Evolutionary conservation across 2,888 invertebrate genomes (phyloP), one percentile per base, ranked within the genome.

Genomic region (Chrysolina haemoptera): DNA sequence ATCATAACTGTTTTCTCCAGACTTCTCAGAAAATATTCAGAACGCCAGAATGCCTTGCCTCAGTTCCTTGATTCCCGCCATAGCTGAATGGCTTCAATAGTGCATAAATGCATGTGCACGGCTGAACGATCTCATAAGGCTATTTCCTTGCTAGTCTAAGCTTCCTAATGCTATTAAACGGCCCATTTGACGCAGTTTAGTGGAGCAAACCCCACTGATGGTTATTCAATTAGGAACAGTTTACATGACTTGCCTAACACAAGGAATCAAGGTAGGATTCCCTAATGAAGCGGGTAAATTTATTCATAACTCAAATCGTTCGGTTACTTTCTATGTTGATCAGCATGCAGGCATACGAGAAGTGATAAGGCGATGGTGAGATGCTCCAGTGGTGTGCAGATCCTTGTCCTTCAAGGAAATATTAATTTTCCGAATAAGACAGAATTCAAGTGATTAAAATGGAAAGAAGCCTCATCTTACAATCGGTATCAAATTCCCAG

Each of bases 201-300:
- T 66, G 66, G 27, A 69, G 46, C 73, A 66, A 62, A 69, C 65
- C 62, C 62, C 64, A 55, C 69, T 69, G 65, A 73, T 73, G 65
- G 65, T 69, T 65, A 74, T 74, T 74, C 74, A 68, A 74, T 74
- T 74, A 74, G 74, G 63, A 40, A 70, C 63, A 63, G 55, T 64
- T 62, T 63, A 68, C 70, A 70, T 70, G 74, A 73, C 65, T 73
- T 69, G 64, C 55, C 64, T 27, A 67, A 71, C 63, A 68, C 72
- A 46, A 64, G 43, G 68, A 72, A 72, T 72, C 59, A 50, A 71
- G 67, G 68, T 72, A 63, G 64, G 70, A 70, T 70, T 70, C 64
- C 64, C 70, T 55, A 64, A 55, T 64, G 70, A 55, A 72, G 72
- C 68, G 53, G 55, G 55, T 55, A 55, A 22, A 72, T 72, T 72